These are phyloP conservation scores for Orientallactaga bullata DNA, from an alignment of 2,113 vertebrate genomes.

Conservation along the genomic window DNA sequence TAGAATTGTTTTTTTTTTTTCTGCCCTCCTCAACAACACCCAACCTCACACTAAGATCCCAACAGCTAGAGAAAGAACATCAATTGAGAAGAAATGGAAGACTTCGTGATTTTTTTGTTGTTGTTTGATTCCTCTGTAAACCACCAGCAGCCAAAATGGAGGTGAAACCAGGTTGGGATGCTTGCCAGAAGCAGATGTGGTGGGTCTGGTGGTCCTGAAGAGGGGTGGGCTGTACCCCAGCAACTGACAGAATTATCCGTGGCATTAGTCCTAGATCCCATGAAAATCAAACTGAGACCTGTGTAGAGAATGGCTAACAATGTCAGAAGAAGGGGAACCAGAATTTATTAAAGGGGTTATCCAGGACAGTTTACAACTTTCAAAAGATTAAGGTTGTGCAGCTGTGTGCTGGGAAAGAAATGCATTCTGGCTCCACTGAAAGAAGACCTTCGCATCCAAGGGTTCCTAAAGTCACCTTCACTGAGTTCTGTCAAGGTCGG, in stretches of 20 bases:
- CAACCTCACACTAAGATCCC: neutral
- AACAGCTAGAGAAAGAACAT: neutral
- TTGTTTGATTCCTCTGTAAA: neutral
- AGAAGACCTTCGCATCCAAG: too few species aligned
- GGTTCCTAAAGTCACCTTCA: too few species aligned
- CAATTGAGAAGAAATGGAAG: neutral
- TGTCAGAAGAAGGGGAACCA: too few species aligned
- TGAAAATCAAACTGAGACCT: neutral
- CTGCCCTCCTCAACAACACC: neutral
- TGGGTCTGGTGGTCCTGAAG: neutral
- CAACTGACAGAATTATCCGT: neutral
- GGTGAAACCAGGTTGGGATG: neutral
- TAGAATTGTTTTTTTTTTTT: conserved; percentile 43
- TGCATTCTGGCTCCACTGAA: too few species aligned
- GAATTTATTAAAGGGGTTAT: too few species aligned
- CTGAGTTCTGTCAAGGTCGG: too few species aligned
- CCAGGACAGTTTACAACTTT: too few species aligned
- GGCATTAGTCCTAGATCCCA: neutral
- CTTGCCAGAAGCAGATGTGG: neutral
- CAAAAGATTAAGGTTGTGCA: too few species aligned
- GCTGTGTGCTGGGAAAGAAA: too few species aligned
- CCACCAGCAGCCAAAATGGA: neutral
- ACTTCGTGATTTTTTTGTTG: neutral
- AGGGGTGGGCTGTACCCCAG: neutral
- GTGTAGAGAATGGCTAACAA: neutral